Base-by-base conservation (phyloP, 1,140 invertebrate genomes). In the Samia ricini region DNA sequence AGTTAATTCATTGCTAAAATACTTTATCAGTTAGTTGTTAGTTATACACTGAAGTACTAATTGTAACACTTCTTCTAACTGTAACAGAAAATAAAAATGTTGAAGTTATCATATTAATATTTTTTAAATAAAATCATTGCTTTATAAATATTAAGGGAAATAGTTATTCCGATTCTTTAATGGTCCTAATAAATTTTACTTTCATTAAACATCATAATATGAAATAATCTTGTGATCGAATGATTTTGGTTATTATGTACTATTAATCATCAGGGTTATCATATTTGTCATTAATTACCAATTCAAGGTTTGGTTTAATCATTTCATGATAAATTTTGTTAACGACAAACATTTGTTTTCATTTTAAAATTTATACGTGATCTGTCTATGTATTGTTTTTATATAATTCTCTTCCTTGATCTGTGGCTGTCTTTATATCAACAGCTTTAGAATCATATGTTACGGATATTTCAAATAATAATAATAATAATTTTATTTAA, bases 281-380 rank as follows among this genome's bases (percentile, higher is more conserved):
- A 56, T 49, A 49, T 42, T 56, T 4, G 48, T 55, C 56, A 57
- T 60, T 66, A 66, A 65, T 66, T 66, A 66, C 60, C 56, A 60
- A 62, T 63, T 57, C 63, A 69, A 71, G 67, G 67, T 51, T 64
- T 48, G 23, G n/a, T 55, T 51, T 56, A 62, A 61, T 51, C 29
- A 59, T 29, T 24, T 56, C 20, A 48, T 33, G 67, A 69, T 64
- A 69, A 62, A 61, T 50, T 56, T 54, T 62, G 60, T 52, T 60
- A 69, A 69, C 63, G 54, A 68, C 55, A 64, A 15, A 50, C 36
- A 23, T 52, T 58, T 60, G 51, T 63, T 63, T 60, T 51, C 57
- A 60, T 64, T 64, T 42, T 59, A 49, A 64, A 56, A 60, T 52
- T 22, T 10, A 63, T 63, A 23, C 52, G 8, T 42, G 26, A 29